These are phyloP conservation scores for Macquaria australasica DNA, from an alignment of 2,113 vertebrate genomes.

Conservation along the genomic window DNA sequence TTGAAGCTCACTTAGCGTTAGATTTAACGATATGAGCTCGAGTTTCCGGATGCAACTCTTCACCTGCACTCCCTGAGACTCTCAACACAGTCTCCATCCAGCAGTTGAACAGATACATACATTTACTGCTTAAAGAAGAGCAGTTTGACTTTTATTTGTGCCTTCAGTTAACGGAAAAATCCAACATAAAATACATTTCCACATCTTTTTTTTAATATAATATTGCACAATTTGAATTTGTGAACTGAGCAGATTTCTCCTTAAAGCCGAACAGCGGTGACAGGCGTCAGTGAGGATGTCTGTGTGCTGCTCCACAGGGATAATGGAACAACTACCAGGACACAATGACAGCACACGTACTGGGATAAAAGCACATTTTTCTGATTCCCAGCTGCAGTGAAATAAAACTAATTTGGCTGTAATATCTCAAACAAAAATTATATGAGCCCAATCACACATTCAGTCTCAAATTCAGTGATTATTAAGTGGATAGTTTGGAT, in stretches of 20 bases:
- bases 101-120: constrained; percentile 20
- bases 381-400: constrained; percentile 21
- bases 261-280: background rate
- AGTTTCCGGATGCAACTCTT: constrained; percentile 52
- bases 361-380: constrained; percentile 30
- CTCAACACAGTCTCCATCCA: constrained; percentile 10
- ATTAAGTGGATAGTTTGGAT: constrained; percentile 1
- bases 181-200: background rate
- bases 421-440: background rate
- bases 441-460: constrained; percentile 3
- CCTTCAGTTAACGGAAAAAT: constrained; percentile 9
- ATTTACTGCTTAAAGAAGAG: constrained; percentile 19
- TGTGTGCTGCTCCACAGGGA: constrained; percentile 3
- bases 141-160: constrained; percentile 33
- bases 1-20: constrained; percentile 53
- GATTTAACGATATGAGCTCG: constrained; percentile 56
- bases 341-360: constrained; percentile 29
- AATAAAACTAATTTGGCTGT: constrained; percentile 27
- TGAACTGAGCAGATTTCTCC: constrained; percentile 4
- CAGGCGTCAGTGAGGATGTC: background rate
- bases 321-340: constrained; percentile 1
- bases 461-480: constrained; percentile 19
- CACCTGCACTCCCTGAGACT: constrained; percentile 5
- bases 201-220: background rate
- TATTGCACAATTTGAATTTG: background rate